Conservation (phyloP, 2,888 invertebrate genomes). For the Caenorhabditis sp. region DNA sequence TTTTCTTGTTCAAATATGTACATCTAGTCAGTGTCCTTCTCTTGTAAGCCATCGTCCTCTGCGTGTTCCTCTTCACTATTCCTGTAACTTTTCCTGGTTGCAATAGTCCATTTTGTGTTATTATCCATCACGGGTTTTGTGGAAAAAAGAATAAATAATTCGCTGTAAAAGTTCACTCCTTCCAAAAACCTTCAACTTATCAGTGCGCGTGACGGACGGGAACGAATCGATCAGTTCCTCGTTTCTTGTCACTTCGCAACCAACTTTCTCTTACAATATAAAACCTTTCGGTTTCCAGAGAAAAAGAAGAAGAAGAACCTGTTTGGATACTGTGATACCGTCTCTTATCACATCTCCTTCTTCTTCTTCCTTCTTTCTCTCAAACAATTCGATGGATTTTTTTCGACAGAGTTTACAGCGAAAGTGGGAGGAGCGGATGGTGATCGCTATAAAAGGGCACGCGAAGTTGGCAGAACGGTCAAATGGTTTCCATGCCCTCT, state of each 20-base stretch:
- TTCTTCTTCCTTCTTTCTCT: no score
- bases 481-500: neutral
- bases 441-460: slow-evolving; percentile 35
- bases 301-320: slow-evolving; percentile 10
- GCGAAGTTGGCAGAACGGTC: slow-evolving; percentile 1
- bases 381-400: slow-evolving; percentile 26
- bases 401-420: slow-evolving; percentile 36
- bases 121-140: neutral
- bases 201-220: neutral
- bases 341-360: slow-evolving; percentile 29
- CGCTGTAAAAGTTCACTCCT: neutral
- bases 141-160: neutral
- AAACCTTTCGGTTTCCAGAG: slow-evolving; percentile 12
- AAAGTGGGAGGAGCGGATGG: slow-evolving; percentile 25
- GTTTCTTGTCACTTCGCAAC: slow-evolving; percentile 5
- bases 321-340: slow-evolving; percentile 2
- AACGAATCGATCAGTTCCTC: slow-evolving; percentile 24
- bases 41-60: slow-evolving; percentile 1
- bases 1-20: no score
- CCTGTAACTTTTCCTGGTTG: slow-evolving; percentile 8
- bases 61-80: slow-evolving; percentile 4
- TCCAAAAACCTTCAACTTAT: neutral
- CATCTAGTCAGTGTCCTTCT: neutral
- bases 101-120: neutral
- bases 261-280: slow-evolving; percentile 1